A percentile compares a stretch with the other conserved stretches of the same genome.
Evolutionary conservation across 2,797 vertebrate species (phyloP).

Genomic region (Peromyscus melanophrys): DNA sequence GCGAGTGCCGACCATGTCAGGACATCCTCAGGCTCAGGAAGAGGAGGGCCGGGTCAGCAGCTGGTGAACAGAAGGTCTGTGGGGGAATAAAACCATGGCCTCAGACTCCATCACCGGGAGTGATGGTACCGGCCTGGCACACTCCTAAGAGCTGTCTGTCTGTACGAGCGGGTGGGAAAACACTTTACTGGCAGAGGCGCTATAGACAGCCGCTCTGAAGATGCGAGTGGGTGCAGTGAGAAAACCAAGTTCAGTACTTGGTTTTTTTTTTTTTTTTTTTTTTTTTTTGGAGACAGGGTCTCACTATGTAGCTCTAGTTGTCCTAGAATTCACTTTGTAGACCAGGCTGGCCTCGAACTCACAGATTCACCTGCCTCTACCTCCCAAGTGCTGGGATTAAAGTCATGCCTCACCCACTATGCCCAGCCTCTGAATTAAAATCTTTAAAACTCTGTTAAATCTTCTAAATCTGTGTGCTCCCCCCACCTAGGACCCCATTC

Average conservation of each 20-base stretch:
- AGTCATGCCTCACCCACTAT: neutral
- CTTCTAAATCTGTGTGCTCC: neutral
- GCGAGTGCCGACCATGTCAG: rapidly evolving
- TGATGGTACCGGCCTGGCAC: neutral
- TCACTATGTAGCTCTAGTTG: neutral
- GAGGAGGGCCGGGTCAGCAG: neutral
- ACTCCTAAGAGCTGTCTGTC: neutral
- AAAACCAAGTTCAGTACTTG: neutral
- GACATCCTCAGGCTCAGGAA: neutral
- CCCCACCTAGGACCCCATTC: neutral
- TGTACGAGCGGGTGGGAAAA: neutral
- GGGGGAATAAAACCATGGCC: neutral
- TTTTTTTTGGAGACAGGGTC: neutral
- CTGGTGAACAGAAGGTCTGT: neutral
- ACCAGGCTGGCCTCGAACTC: neutral
- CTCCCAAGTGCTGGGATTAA: neutral
- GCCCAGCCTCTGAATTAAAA: neutral
- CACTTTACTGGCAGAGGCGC: neutral
- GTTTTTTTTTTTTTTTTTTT: no score
- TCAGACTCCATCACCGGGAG: neutral
- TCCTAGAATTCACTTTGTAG: neutral
- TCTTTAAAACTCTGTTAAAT: neutral
- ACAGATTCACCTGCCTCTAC: neutral
- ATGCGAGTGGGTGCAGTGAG: neutral
- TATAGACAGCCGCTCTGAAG: neutral